phyloP scores from a whole-genome alignment of 1,140 invertebrate genomes.

The Zaprionus taronus region DNA sequence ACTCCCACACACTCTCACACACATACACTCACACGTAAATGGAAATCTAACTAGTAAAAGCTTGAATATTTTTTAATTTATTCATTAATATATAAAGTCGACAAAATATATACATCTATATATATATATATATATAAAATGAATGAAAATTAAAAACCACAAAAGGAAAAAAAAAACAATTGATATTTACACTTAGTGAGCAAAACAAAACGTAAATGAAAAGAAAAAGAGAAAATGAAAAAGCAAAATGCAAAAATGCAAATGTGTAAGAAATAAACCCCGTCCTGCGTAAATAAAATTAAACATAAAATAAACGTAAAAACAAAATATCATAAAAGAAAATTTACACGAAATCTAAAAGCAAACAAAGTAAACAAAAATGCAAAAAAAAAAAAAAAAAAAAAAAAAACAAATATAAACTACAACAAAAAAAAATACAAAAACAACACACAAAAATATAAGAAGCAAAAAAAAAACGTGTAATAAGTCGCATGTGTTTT shows the following conservation, averaged over 20 bases:
- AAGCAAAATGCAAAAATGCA: conserved; percentile 66
- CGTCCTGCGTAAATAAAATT: conserved; percentile 84
- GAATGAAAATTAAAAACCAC: conserved; percentile 48
- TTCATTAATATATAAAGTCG: conserved; percentile 67
- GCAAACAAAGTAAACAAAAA: conserved; percentile 45
- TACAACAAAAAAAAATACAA: conserved; percentile 23
- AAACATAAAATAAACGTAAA: conserved; percentile 72
- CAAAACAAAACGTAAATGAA: conserved; percentile 58
- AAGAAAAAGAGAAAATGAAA: conserved; percentile 47
- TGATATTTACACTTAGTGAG: conserved; percentile 84
- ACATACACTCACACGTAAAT: conserved; percentile 44
- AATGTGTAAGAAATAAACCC: conserved; percentile 84
- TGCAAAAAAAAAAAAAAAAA: conserved; percentile 43
- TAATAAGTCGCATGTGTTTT: conserved; percentile 61
- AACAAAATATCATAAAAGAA: conserved; percentile 75
- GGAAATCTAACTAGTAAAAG: conserved; percentile 78
- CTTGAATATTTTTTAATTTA: conserved; percentile 83
- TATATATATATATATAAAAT: conserved; percentile 53
- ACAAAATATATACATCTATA: conserved; percentile 75
- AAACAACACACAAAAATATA: conserved; percentile 49
- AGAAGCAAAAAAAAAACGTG: conserved; percentile 50
- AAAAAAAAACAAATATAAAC: conserved; percentile 35
- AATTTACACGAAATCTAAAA: conserved; percentile 75
- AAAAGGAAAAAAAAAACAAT: conserved; percentile 63
- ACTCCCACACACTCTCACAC: conserved; percentile 17